Evolutionary conservation across 2,113 vertebrate genomes (phyloP), one percentile per base, ranked within the genome.

Genomic region (Alexandromys fortis): DNA sequence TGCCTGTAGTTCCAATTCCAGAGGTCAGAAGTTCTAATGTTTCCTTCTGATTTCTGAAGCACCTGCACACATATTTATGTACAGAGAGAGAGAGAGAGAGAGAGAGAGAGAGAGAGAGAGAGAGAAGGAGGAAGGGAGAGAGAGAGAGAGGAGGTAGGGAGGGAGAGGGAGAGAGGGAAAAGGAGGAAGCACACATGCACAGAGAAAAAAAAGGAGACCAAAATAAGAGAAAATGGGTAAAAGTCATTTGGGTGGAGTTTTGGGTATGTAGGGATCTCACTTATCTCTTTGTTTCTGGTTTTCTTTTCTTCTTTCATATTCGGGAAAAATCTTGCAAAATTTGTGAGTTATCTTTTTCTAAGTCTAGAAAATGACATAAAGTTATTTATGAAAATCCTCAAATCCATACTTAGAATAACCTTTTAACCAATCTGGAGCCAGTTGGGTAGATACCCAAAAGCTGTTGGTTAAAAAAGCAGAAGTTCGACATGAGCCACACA

Each of bases 51-150:
- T 9, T 33, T 78, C 28, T 52, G 45, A 33, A 52, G 47, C 28
- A 30, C 26, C 76, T 21, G n/a, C 1, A 38, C 1, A 26, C 35
- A 61, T 11, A 26, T 24, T 16, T 38, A 12, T 7, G 33, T 4
- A 16, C 65, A 13, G 10, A 49, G 13, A 52, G 3, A 55, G 55
- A 55, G 55, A 55, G 16, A 55, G 55, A 13, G 55, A 11, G 55
- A 58, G 55, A 6, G 55, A 55, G 52, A 55, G 52, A 55, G 17
- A 6, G 55, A 58, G 52, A 17, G 5, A 58, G 55, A 7, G 19
- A 58, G 55, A 58, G 55, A 21, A 19, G 1, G 55, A 17, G 52
- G 1, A 0, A 17, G 55, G 1, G 55, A 1, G 5, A 5, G 49
- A 0, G 52, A 52, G 52, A 55, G 55, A 58, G 55, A 58, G 17